phyloP scores from a whole-genome alignment of 1,140 invertebrate genomes.

The Lordiphosa mommai region DNA sequence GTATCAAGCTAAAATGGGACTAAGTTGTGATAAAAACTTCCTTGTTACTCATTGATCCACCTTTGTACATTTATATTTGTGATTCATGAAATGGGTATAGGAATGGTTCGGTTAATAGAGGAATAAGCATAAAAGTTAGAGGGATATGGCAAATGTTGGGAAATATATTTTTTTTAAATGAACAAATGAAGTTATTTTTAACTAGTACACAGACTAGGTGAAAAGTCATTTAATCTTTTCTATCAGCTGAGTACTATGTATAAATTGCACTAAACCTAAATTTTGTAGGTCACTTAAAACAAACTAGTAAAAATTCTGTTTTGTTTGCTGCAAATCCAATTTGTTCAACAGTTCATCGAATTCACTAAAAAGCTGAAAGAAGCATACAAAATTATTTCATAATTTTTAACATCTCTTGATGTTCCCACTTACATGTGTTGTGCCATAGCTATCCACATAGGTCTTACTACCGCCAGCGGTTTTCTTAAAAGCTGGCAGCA shows the following conservation, averaged over 20 bases:
- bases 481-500: conserved; percentile 55
- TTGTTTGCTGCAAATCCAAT: conserved; percentile 56
- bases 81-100: conserved; percentile 14
- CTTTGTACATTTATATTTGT: no score
- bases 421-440: conserved; percentile 55
- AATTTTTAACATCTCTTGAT: conserved; percentile 8
- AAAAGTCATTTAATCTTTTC: no score
- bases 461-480: conserved; percentile 58
- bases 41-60: no score
- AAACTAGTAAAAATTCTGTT: conserved; percentile 58
- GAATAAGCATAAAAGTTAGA: conserved; percentile 13
- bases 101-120: conserved; percentile 7
- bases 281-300: no score
- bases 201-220: no score
- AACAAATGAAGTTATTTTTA: no score
- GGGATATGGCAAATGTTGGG: conserved; percentile 30
- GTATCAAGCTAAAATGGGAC: no score
- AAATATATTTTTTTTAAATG: no score
- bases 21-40: no score
- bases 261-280: conserved; percentile 17
- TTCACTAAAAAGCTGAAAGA: conserved; percentile 68
- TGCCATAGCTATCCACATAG: conserved; percentile 72
- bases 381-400: background rate
- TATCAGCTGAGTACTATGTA: no score
- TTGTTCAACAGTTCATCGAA: conserved; percentile 72